These are phyloP conservation scores for Vombatus ursinus DNA, from an alignment of 2,113 vertebrate genomes.

Conservation along the genomic window DNA sequence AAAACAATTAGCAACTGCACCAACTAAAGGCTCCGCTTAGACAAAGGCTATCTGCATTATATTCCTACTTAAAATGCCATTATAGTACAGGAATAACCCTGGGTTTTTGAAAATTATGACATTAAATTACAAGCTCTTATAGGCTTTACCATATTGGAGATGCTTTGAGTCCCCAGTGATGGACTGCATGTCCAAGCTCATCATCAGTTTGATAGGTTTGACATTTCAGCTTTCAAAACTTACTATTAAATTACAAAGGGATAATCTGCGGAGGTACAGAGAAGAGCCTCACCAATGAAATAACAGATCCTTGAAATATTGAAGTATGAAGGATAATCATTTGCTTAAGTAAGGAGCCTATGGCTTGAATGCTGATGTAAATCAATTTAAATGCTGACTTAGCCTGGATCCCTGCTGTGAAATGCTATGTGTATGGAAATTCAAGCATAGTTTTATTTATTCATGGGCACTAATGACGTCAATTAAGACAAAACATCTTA, in stretches of 20 bases:
- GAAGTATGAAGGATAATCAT: background rate
- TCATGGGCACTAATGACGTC: background rate
- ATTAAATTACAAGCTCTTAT: background rate
- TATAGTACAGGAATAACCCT: background rate
- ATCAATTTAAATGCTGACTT: background rate
- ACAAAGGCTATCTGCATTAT: background rate
- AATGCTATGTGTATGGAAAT: background rate
- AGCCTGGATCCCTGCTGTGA: background rate
- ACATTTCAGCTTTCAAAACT: background rate
- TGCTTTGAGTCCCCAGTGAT: background rate
- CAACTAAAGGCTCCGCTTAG: background rate
- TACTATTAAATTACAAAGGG: background rate
- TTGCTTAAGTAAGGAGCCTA: background rate
- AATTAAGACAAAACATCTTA: background rate
- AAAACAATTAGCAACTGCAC: background rate
- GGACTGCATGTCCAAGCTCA: background rate
- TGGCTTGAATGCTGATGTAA: slow-evolving; percentile 6
- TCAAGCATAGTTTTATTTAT: background rate
- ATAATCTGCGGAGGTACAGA: background rate
- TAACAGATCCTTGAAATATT: background rate
- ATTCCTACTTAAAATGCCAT: background rate
- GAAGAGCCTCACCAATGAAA: background rate
- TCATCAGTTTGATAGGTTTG: background rate
- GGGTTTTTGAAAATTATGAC: background rate
- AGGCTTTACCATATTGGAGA: background rate